Evolutionary conservation across 1,140 invertebrate genomes (phyloP).

Genomic region (Cephus cinctus): DNA sequence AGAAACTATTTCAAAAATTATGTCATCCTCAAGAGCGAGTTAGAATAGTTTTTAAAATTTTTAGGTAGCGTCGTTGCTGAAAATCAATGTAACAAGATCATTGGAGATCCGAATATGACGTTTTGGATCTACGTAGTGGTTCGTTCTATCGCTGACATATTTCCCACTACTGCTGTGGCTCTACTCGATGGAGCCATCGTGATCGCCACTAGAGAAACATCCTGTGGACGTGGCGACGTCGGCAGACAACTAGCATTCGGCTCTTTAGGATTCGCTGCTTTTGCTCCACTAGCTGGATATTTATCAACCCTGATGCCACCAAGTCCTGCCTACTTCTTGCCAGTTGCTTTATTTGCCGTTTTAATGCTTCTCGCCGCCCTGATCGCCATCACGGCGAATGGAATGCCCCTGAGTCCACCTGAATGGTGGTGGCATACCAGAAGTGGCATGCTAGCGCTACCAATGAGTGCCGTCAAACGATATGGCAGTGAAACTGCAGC

Average conservation of each 20-base stretch:
- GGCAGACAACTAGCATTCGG: slow-evolving; percentile 78
- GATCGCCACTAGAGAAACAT: slow-evolving; percentile 76
- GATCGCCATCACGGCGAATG: slow-evolving; percentile 63
- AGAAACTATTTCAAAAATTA: background rate
- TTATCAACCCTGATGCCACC: slow-evolving; percentile 33
- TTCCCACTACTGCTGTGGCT: slow-evolving; percentile 68
- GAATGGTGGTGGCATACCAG: slow-evolving; percentile 83
- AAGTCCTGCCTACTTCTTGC: slow-evolving; percentile 50
- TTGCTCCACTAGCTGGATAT: slow-evolving; percentile 67
- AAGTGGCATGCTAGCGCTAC: slow-evolving; percentile 70
- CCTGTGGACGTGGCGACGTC: slow-evolving; percentile 74
- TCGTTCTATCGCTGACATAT: slow-evolving; percentile 74
- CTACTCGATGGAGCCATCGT: slow-evolving; percentile 75
- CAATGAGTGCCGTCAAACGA: slow-evolving; percentile 70
- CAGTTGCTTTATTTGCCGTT: slow-evolving; percentile 61
- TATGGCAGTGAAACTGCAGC: slow-evolving; percentile 71
- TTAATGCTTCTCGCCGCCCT: slow-evolving; percentile 66
- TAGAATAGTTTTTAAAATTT: slow-evolving; percentile 18
- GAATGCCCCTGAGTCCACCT: slow-evolving; percentile 73
- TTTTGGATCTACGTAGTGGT: slow-evolving; percentile 72
- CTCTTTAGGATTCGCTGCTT: slow-evolving; percentile 69
- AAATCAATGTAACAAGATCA: slow-evolving; percentile 63
- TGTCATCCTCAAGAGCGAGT: background rate
- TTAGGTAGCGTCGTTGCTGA: slow-evolving; percentile 62
- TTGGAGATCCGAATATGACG: slow-evolving; percentile 64